These are phyloP conservation scores for Monomorium pharaonis DNA, from an alignment of 1,140 invertebrate genomes.

Conservation along the genomic window DNA sequence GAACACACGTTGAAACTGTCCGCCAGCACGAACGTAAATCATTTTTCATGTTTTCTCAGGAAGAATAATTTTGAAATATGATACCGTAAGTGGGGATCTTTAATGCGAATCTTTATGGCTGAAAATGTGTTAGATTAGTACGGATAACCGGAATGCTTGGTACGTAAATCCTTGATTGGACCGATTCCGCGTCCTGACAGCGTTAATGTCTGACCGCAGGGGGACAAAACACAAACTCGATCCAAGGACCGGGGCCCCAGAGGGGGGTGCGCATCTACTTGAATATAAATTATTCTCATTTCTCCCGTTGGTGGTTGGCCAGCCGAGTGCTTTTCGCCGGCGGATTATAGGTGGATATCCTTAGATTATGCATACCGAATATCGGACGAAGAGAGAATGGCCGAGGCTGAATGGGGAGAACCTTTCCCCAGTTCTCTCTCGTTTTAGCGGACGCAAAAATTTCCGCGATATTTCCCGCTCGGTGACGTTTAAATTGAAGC, in stretches of 20 bases:
- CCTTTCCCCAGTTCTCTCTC: conserved; percentile 15
- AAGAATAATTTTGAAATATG: not conserved
- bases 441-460: conserved; percentile 40
- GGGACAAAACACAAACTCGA: conserved; percentile 6
- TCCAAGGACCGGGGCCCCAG: not conserved
- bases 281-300: conserved; percentile 60
- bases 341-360: conserved; percentile 43
- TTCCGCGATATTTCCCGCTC: conserved; percentile 33
- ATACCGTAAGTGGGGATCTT: not conserved
- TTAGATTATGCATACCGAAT: conserved; percentile 59
- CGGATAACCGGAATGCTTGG: not conserved
- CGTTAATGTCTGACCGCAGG: conserved; percentile 19
- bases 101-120: not conserved
- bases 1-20: too few relatives aligned
- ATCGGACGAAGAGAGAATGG: conserved; percentile 44
- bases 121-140: not conserved
- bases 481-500: conserved; percentile 53
- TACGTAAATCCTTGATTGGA: not conserved
- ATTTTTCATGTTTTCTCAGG: not conserved
- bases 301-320: conserved; percentile 30
- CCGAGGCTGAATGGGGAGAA: conserved; percentile 26
- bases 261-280: conserved; percentile 36
- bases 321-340: conserved; percentile 16
- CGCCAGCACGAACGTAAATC: too few relatives aligned
- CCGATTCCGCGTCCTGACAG: conserved; percentile 1